Conservation (phyloP, 2,113 vertebrate genomes). For the Seriola rivoliana region DNA sequence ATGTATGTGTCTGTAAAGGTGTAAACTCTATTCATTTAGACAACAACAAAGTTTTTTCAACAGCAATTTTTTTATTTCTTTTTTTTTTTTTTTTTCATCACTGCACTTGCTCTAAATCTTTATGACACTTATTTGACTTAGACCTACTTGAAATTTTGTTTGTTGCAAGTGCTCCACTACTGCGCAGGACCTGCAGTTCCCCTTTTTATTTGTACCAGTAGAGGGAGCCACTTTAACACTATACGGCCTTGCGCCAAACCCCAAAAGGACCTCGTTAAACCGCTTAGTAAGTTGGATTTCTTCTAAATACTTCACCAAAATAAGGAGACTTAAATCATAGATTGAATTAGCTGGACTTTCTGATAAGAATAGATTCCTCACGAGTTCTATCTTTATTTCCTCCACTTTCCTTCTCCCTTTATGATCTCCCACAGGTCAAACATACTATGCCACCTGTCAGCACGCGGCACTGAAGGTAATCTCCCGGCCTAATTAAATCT, state of each 20-base stretch:
- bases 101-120: too few species aligned
- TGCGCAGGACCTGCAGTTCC: too few species aligned
- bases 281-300: neutral
- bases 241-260: neutral
- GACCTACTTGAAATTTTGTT: too few species aligned
- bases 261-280: neutral
- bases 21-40: too few species aligned
- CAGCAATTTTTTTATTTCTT: too few species aligned
- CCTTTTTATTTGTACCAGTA: neutral
- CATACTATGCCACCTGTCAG: slow-evolving; percentile 16
- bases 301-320: neutral
- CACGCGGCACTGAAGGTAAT: slow-evolving; percentile 39
- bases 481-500: slow-evolving; percentile 61
- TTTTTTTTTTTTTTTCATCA: too few species aligned
- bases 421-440: slow-evolving; percentile 23
- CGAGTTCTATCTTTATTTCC: neutral
- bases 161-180: too few species aligned
- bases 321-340: too few species aligned
- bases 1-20: too few species aligned
- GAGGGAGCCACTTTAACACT: slow-evolving; percentile 10
- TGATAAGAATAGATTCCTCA: fast-evolving
- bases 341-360: too few species aligned
- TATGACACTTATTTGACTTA: too few species aligned
- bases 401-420: neutral
- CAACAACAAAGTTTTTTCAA: too few species aligned